A percentile compares a stretch with the other conserved stretches of the same genome.
Evolutionary conservation across 2,113 vertebrate genomes (phyloP).

Genomic region (Alexandromys fortis): DNA sequence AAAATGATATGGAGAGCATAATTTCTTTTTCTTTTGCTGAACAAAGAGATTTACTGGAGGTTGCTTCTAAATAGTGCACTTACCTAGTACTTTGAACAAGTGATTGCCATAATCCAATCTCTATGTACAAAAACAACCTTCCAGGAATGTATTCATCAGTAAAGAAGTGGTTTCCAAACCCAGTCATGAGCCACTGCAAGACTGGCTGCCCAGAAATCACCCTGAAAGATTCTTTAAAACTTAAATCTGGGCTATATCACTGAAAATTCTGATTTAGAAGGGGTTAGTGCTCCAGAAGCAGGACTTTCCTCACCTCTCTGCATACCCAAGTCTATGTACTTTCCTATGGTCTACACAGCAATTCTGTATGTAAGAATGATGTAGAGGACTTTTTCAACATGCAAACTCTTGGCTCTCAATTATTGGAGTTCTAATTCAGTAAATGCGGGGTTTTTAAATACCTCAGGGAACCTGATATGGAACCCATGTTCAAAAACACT

Average conservation of each 20-base stretch:
- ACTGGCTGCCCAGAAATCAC: conserved; percentile 32
- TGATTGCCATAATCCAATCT: conserved; percentile 33
- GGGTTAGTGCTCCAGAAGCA: background rate
- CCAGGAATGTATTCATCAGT: conserved; percentile 44
- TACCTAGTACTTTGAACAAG: conserved; percentile 41
- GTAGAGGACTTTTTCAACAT: background rate
- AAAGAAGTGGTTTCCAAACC: conserved; percentile 23
- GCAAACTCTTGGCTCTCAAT: background rate
- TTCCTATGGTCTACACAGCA: background rate
- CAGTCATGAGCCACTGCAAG: conserved; percentile 23
- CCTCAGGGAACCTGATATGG: background rate
- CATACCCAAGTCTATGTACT: background rate
- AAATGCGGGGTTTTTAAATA: background rate
- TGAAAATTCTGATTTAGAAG: conserved; percentile 16
- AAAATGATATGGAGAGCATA: conserved; percentile 3
- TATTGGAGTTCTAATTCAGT: background rate
- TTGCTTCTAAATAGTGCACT: conserved; percentile 17
- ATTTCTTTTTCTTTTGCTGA: conserved; percentile 32
- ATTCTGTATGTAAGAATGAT: background rate
- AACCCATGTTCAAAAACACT: background rate
- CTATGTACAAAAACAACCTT: conserved; percentile 27
- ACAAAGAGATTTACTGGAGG: conserved; percentile 2
- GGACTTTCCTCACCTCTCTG: conserved; percentile 11
- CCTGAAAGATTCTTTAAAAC: conserved; percentile 29
- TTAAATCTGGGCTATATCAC: background rate